These are phyloP conservation scores for Otus sunia DNA, from an alignment of 2,113 vertebrate species.

Conservation along the genomic window DNA sequence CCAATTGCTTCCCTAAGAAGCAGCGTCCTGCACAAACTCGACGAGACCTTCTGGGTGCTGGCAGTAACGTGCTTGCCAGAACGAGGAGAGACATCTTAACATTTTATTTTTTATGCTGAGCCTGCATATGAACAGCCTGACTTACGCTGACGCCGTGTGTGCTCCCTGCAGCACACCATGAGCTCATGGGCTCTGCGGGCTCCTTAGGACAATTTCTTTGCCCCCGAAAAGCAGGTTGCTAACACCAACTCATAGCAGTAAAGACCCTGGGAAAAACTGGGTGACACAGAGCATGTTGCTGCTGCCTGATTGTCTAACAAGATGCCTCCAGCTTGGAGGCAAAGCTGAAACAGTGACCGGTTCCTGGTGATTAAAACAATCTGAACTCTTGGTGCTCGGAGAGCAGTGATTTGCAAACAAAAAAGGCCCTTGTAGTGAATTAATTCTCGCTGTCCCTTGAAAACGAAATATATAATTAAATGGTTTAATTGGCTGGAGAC, in stretches of 20 bases:
- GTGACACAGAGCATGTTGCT: not conserved
- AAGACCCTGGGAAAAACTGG: not conserved
- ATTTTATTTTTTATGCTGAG: not conserved
- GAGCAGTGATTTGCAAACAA: not conserved
- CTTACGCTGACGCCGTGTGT: fast-evolving
- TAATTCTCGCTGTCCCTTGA: not conserved
- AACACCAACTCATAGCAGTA: fast-evolving
- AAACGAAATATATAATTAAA: not conserved
- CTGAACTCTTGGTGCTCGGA: not conserved
- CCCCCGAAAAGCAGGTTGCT: fast-evolving
- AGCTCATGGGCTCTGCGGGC: fast-evolving
- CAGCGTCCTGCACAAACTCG: not conserved
- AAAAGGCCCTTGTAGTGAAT: constrained; percentile 22
- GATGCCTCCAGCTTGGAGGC: not conserved
- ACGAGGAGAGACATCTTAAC: fast-evolving
- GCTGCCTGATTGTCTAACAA: not conserved
- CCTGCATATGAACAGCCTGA: fast-evolving
- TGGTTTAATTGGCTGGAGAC: not conserved
- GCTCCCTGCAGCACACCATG: fast-evolving
- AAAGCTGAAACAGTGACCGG: not conserved
- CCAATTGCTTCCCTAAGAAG: not conserved
- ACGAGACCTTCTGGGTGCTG: fast-evolving
- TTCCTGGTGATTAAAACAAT: constrained; percentile 22
- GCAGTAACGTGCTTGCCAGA: not conserved
- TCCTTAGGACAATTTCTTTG: not conserved